Percentiles rank a stretch among this genome's conserved stretches.
Conservation (phyloP, 2,113 vertebrate genomes). For the Willisornis vidua region DNA sequence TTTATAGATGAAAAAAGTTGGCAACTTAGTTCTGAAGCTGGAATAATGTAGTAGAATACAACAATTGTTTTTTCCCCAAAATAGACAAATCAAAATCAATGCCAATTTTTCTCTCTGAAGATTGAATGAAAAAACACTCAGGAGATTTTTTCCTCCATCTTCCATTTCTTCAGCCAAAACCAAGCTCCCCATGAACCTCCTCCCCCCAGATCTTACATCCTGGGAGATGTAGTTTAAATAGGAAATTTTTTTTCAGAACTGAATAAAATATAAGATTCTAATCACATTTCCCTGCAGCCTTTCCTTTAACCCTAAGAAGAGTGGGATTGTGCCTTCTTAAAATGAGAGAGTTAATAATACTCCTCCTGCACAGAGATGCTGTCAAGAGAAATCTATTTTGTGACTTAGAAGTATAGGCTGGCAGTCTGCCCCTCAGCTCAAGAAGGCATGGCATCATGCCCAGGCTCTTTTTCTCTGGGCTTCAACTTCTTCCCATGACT, state of each 20-base stretch:
- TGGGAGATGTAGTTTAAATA: conserved; percentile 8
- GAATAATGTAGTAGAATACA: neutral
- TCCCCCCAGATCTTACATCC: neutral
- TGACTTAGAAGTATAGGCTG: neutral
- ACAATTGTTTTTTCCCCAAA: neutral
- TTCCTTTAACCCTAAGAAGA: neutral
- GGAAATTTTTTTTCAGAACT: conserved; percentile 10
- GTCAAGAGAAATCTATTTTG: conserved; percentile 22
- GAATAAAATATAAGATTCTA: conserved; percentile 8
- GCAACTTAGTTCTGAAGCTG: neutral
- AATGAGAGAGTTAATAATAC: neutral
- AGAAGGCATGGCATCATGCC: conserved; percentile 42
- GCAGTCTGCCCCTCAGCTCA: conserved; percentile 36
- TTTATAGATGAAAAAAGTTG: neutral
- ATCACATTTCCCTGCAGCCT: neutral
- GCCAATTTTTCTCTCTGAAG: neutral
- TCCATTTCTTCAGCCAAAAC: neutral
- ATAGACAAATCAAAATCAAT: neutral
- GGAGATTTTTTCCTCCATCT: neutral
- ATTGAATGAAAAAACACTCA: neutral
- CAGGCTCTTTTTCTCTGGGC: neutral
- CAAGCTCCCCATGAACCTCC: neutral
- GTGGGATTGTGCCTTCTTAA: neutral
- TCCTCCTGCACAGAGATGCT: neutral
- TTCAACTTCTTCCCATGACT: conserved; percentile 22